Evolutionary conservation across 2,888 invertebrate species (phyloP).

Genomic region (Eilema caniola): DNA sequence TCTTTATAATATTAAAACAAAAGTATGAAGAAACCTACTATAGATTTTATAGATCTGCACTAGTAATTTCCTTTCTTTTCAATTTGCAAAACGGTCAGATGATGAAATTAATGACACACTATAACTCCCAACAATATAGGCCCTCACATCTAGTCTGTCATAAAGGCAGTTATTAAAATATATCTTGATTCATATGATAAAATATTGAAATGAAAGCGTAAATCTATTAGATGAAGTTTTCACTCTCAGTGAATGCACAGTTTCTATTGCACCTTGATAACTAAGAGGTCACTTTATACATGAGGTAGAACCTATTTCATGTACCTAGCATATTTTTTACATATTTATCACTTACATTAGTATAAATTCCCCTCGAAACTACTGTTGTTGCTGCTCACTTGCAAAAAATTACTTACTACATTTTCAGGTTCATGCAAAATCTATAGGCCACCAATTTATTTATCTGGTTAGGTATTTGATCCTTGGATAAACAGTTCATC

Average conservation of each 20-base stretch:
- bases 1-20: background rate
- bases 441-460: background rate
- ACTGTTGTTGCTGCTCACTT: background rate
- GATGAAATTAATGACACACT: background rate
- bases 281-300: background rate
- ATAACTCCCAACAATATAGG: background rate
- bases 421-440: background rate
- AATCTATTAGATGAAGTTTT: background rate
- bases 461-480: background rate
- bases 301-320: background rate
- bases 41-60: background rate
- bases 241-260: background rate
- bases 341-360: no score
- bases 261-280: background rate
- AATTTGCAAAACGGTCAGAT: background rate
- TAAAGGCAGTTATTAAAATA: constrained; percentile 1
- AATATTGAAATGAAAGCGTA: background rate
- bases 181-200: constrained; percentile 8
- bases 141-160: background rate
- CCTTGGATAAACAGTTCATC: background rate
- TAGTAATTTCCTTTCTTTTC: background rate
- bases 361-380: background rate
- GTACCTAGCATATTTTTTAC: no score
- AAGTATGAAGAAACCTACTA: background rate
- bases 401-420: background rate